Evolutionary conservation across 2,888 invertebrate genomes (phyloP), one percentile per base, ranked within the genome.

Genomic region (Aphidius colemani): DNA sequence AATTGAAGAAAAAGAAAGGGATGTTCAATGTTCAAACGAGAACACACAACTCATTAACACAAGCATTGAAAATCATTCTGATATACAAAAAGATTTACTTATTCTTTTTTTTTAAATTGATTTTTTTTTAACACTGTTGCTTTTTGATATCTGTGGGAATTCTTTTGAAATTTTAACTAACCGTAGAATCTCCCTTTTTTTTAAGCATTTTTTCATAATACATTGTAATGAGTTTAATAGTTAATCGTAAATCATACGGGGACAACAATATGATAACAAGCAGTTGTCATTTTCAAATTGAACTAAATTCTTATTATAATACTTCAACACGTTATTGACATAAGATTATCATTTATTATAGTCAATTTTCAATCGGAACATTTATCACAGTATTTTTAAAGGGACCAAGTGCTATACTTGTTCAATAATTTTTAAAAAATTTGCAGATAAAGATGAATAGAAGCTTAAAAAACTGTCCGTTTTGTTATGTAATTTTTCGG

Each of bases 21-120:
- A 66, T 67, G 69, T 50, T 61, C 49, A 65, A 18, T 8, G 46
- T 45, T 57, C 39, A 39, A n/a, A 57, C 57, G 39, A 10, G 10
- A n/a, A 45, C 63, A 60, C 64, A 73, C 70, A 77, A 78, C 77
- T 79, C 79, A 78, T 77, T 76, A 78, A 75, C 76, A 66, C 59
- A 59, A 49, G 74, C 71, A 76, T 77, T 78, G 73, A 74, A 66
- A 64, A 55, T 61, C 48, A 53, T 49, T 57, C 48, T 57, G 57
- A 58, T 61, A 10, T 18, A 18, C 13, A 56, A 57, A 57, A 49
- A 49, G 53, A 53, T 61, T 65, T 58, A 11, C 44, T 58, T 41
- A 51, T 57, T 53, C 51, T 57, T 5, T 46, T 41, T 40, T 53
- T 49, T 53, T n/a, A 30, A 40, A 8, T 13, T 48, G 30, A 58